Percentiles rank a stretch among this genome's conserved stretches.
Evolutionary conservation across 2,888 invertebrate genomes (phyloP).

Genomic region (Anthrax anthrax): DNA sequence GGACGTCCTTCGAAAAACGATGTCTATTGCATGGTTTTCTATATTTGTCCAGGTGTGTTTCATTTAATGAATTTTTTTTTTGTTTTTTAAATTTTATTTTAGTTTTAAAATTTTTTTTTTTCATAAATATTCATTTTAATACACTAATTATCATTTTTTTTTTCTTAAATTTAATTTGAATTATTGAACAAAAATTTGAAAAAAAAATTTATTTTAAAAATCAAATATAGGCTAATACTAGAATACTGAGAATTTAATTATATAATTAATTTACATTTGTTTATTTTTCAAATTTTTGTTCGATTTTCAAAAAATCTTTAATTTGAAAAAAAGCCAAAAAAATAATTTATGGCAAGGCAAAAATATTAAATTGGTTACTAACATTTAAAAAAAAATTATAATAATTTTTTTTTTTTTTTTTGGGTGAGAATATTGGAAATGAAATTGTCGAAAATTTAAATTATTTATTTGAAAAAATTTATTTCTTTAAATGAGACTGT

Average conservation of each 20-base stretch:
- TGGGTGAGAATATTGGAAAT: slow-evolving; percentile 4
- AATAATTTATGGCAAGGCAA: slow-evolving; percentile 4
- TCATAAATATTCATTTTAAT: slow-evolving; percentile 1
- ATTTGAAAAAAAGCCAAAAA: too few species aligned
- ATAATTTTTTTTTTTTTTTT: background rate
- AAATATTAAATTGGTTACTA: background rate
- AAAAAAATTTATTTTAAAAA: too few species aligned
- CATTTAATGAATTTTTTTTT: slow-evolving; percentile 8
- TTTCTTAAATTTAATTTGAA: background rate
- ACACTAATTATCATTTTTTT: background rate
- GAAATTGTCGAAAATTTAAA: background rate
- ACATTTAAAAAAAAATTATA: background rate
- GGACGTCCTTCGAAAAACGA: slow-evolving; percentile 29
- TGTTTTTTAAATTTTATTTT: slow-evolving; percentile 4
- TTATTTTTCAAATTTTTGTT: background rate
- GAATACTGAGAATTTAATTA: too few species aligned
- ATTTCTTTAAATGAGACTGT: too few species aligned
- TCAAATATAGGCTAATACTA: too few species aligned
- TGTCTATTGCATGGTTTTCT: slow-evolving; percentile 33
- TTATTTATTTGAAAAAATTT: background rate
- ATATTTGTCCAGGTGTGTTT: slow-evolving; percentile 34
- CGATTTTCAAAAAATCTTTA: too few species aligned
- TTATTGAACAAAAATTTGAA: too few species aligned
- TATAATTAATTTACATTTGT: too few species aligned
- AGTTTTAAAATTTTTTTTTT: slow-evolving; percentile 1